Conservation (phyloP, 2,888 invertebrate genomes). For the Oxytorus armatus region DNA sequence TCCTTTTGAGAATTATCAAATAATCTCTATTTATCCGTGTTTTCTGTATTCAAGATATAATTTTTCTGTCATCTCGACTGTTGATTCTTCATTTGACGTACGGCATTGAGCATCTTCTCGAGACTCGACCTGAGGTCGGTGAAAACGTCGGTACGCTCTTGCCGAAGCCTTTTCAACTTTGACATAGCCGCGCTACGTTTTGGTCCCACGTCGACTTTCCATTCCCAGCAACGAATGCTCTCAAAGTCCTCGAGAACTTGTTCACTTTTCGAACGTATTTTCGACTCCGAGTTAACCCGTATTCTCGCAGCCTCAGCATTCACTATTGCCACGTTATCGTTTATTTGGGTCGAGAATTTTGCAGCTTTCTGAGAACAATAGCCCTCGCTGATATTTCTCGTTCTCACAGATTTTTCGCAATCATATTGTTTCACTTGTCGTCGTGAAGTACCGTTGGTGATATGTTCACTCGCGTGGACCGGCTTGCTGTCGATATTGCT, state of each 20-base stretch:
- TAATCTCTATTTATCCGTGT: background rate
- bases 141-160: slow-evolving; percentile 46
- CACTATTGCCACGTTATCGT: too few relatives aligned
- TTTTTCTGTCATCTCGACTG: slow-evolving; percentile 18
- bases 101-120: slow-evolving; percentile 33
- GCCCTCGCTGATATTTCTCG: slow-evolving; percentile 21
- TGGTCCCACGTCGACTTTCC: slow-evolving; percentile 44
- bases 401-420: slow-evolving; percentile 16
- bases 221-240: slow-evolving; percentile 46
- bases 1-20: background rate
- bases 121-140: slow-evolving; percentile 45
- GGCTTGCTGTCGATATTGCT: slow-evolving; percentile 3
- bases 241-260: slow-evolving; percentile 45
- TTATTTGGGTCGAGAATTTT: slow-evolving; percentile 25
- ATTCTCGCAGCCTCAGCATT: slow-evolving; percentile 20
- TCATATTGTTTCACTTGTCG: slow-evolving; percentile 1
- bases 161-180: slow-evolving; percentile 51
- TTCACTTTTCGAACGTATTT: slow-evolving; percentile 49
- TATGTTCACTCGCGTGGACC: background rate
- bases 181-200: slow-evolving; percentile 45
- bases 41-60: background rate
- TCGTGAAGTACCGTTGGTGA: background rate
- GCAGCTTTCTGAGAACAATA: slow-evolving; percentile 29
- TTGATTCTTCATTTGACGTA: slow-evolving; percentile 50
- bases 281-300: slow-evolving; percentile 39